Conservation (phyloP, 2,113 vertebrate genomes). For the Columba livia region DNA sequence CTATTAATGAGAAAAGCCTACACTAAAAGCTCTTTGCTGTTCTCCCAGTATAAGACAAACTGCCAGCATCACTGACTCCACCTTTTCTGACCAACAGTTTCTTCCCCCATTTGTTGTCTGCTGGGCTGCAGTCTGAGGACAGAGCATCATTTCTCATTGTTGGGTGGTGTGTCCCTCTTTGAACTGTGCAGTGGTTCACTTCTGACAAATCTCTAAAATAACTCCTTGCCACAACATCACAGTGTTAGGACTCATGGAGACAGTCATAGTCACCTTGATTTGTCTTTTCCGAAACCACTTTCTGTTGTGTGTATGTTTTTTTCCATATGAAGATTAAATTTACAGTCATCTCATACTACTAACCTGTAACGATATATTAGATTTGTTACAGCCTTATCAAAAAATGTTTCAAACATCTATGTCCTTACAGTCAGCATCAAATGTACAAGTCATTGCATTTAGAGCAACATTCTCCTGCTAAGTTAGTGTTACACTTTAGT, state of each 20-base stretch:
- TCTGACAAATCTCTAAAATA: background rate
- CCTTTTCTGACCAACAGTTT: background rate
- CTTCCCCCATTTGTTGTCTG: background rate
- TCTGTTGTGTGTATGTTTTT: background rate
- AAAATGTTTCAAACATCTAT: background rate
- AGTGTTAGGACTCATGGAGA: background rate
- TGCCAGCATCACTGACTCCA: background rate
- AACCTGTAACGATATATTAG: background rate
- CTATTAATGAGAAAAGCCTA: background rate
- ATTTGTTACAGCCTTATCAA: background rate
- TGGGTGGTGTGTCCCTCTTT: background rate
- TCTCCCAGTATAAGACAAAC: accelerated
- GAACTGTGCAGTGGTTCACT: background rate
- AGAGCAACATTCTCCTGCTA: background rate
- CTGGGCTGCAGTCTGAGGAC: background rate
- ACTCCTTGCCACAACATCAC: background rate
- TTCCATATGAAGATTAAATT: background rate
- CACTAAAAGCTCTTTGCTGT: background rate
- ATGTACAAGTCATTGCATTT: background rate
- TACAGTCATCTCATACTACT: background rate
- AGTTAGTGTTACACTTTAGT: background rate
- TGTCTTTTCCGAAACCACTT: background rate
- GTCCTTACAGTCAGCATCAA: background rate
- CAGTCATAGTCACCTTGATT: background rate
- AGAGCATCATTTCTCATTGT: background rate